A percentile compares a stretch with the other conserved stretches of the same genome.
Conservation (phyloP, 2,797 vertebrate species). For the Protosalanx chinensis region DNA sequence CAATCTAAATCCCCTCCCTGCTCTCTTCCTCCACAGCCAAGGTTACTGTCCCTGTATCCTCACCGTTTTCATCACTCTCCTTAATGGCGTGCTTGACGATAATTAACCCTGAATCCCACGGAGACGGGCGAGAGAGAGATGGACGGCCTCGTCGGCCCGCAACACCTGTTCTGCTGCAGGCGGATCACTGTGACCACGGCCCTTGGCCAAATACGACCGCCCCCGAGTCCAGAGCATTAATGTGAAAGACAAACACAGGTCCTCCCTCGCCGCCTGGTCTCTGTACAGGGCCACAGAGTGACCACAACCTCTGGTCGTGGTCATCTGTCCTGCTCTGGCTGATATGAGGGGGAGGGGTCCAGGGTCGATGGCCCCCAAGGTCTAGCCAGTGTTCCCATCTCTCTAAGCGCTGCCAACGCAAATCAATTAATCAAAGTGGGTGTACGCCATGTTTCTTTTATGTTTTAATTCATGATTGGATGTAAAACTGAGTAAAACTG, state of each 20-base stretch:
- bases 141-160: slow-evolving; percentile 70
- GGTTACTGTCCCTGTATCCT: slow-evolving; percentile 65
- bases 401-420: too few species aligned
- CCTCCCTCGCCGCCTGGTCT: slow-evolving; percentile 63
- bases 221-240: slow-evolving; percentile 61
- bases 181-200: slow-evolving; percentile 63
- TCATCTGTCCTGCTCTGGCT: slow-evolving; percentile 62
- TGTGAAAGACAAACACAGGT: slow-evolving; percentile 77
- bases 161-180: slow-evolving; percentile 72
- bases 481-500: too few species aligned
- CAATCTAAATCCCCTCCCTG: not conserved
- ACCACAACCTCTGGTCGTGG: slow-evolving; percentile 67
- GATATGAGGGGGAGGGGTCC: slow-evolving; percentile 33
- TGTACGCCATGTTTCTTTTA: too few species aligned
- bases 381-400: not conserved
- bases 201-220: slow-evolving; percentile 69
- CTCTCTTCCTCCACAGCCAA: slow-evolving; percentile 59
- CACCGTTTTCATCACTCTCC: slow-evolving; percentile 66
- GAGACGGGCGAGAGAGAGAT: slow-evolving; percentile 73
- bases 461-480: too few species aligned
- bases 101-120: slow-evolving; percentile 80
- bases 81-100: slow-evolving; percentile 79
- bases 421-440: too few species aligned
- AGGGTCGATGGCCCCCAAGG: not conserved
- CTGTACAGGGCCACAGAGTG: slow-evolving; percentile 56